Evolutionary conservation across 2,888 invertebrate species (phyloP).

Genomic region (Odontothrips loti): DNA sequence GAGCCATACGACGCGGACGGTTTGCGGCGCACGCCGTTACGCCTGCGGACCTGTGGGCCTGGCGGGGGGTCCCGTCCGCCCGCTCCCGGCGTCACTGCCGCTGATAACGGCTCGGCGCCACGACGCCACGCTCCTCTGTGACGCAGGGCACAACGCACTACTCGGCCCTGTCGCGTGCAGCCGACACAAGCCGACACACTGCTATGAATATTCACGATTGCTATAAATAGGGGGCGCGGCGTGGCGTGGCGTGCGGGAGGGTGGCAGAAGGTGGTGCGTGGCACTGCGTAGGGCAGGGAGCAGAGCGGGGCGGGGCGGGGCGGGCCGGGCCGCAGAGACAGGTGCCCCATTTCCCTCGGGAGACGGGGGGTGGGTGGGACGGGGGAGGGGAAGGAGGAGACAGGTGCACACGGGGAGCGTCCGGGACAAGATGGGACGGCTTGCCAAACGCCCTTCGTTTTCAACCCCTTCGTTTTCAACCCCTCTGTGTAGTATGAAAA

Average conservation of each 20-base stretch:
- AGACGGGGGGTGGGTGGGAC: not conserved
- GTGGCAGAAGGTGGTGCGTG: not conserved
- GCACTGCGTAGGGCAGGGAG: not conserved
- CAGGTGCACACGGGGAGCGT: too few species aligned
- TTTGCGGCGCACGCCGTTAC: too few species aligned
- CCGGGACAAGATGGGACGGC: too few species aligned
- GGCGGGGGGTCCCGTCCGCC: not conserved
- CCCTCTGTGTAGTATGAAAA: too few species aligned
- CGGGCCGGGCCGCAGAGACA: not conserved
- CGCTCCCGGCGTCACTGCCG: not conserved
- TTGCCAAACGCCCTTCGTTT: too few species aligned
- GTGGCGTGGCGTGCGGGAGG: not conserved
- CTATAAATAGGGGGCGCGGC: not conserved
- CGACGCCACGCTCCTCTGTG: not conserved
- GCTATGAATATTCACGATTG: slow-evolving; percentile 23
- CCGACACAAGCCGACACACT: not conserved
- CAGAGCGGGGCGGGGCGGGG: not conserved
- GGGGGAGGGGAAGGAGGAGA: too few species aligned
- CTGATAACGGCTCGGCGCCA: not conserved
- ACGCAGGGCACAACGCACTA: too few species aligned
- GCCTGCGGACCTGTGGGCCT: not conserved
- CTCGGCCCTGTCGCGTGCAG: not conserved
- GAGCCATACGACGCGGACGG: too few species aligned
- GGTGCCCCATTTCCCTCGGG: not conserved
- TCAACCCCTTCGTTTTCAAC: too few species aligned